Percentiles rank a stretch among this genome's conserved stretches.
Evolutionary conservation across 2,888 invertebrate genomes (phyloP).

Genomic region (Proisotoma minuta): DNA sequence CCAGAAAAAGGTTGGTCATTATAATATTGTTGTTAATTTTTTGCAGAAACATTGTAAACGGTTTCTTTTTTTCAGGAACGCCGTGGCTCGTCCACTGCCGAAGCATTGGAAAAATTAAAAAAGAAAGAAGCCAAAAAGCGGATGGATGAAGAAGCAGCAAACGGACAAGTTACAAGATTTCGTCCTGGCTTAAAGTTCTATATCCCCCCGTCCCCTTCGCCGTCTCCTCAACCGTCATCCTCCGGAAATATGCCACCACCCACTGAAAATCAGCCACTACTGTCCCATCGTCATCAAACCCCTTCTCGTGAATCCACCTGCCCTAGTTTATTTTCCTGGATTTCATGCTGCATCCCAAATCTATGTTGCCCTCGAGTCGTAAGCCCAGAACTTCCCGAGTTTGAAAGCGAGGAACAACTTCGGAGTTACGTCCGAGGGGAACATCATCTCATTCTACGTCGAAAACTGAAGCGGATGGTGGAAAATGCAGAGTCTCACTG

Average conservation of each 20-base stretch:
- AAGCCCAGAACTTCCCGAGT: slow-evolving; percentile 2
- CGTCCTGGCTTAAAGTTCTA: background rate
- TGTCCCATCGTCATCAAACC: background rate
- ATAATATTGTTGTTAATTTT: background rate
- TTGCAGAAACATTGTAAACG: background rate
- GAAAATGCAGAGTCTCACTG: slow-evolving; percentile 8
- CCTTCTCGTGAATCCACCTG: background rate
- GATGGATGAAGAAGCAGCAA: background rate
- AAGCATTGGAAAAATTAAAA: background rate
- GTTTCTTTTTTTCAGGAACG: background rate
- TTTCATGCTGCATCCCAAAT: slow-evolving; percentile 11
- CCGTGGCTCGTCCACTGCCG: background rate
- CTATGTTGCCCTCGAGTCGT: background rate
- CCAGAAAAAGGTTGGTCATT: background rate
- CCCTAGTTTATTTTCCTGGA: slow-evolving; percentile 3
- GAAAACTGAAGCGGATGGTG: slow-evolving; percentile 1
- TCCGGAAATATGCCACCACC: background rate
- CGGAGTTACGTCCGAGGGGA: slow-evolving; percentile 7
- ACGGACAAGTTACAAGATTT: background rate
- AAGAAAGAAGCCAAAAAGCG: background rate
- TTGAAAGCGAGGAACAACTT: slow-evolving; percentile 12
- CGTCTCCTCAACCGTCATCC: background rate
- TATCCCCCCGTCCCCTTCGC: background rate
- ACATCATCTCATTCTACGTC: slow-evolving; percentile 11
- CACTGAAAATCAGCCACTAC: background rate